Evolutionary conservation across 1,140 invertebrate species (phyloP).

Genomic region (Pachypsylla venusta): DNA sequence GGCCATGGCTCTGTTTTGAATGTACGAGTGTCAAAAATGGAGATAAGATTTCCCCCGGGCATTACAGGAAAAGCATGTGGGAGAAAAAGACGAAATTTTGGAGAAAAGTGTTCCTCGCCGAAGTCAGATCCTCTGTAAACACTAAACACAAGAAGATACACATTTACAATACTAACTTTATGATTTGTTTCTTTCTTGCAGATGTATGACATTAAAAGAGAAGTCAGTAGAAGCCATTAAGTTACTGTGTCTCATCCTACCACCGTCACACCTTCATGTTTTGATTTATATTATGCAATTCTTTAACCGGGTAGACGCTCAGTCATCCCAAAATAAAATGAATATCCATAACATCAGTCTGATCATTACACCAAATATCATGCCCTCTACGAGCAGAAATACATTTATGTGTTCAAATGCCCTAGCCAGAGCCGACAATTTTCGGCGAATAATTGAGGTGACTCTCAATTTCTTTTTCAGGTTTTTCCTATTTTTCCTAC

Average conservation of each 20-base stretch:
- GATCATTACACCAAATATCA: not conserved
- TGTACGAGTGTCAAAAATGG: too few species aligned
- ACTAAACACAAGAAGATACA: not conserved
- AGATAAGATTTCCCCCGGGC: too few species aligned
- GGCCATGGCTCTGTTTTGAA: too few species aligned
- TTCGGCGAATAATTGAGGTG: not conserved
- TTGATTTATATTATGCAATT: not conserved
- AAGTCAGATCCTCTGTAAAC: not conserved
- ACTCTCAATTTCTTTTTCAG: too few species aligned
- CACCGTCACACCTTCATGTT: not conserved
- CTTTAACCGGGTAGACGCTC: not conserved
- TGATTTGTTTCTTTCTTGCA: conserved; percentile 2
- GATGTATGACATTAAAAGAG: not conserved
- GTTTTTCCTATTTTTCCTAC: too few species aligned
- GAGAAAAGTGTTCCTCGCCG: not conserved
- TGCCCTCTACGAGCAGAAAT: not conserved
- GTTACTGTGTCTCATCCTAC: not conserved
- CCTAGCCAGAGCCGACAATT: not conserved
- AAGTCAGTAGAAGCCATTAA: not conserved
- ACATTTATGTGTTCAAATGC: conserved; percentile 4
- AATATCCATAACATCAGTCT: not conserved
- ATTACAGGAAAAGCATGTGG: too few species aligned
- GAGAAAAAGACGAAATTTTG: too few species aligned
- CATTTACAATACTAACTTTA: not conserved
- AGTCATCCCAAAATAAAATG: not conserved